phyloP scores from a whole-genome alignment of 2,797 vertebrate species.

The Poeciliopsis infans region DNA sequence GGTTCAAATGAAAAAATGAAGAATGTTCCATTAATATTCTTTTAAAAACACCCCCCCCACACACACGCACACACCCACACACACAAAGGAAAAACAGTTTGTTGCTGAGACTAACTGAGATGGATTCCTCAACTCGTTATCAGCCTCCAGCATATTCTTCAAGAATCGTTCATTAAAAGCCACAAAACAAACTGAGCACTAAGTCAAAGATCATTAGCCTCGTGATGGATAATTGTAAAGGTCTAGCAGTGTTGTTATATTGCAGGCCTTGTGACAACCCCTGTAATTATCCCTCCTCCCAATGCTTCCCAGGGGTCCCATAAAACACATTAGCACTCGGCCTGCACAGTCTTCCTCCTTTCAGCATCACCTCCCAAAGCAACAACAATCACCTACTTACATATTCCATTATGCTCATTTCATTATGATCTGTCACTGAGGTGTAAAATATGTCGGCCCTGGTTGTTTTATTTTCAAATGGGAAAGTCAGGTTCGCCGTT shows the following conservation, averaged over 20 bases:
- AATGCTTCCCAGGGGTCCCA: slow-evolving; percentile 63
- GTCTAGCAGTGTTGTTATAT: slow-evolving; percentile 61
- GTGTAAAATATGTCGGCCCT: slow-evolving; percentile 31
- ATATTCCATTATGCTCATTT: slow-evolving; percentile 61
- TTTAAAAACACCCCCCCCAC: background rate
- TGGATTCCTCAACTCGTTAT: background rate
- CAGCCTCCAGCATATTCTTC: no score
- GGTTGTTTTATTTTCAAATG: slow-evolving; percentile 34
- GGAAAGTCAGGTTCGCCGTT: slow-evolving; percentile 32
- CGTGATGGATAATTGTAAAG: slow-evolving; percentile 50
- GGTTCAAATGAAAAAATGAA: background rate
- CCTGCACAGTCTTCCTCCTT: slow-evolving; percentile 46
- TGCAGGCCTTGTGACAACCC: slow-evolving; percentile 58
- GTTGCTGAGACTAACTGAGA: background rate
- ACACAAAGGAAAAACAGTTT: background rate
- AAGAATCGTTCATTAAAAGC: background rate
- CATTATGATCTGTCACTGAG: slow-evolving; percentile 35
- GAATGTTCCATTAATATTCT: background rate
- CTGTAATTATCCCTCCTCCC: slow-evolving; percentile 56
- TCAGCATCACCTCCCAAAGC: slow-evolving; percentile 34
- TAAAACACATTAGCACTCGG: slow-evolving; percentile 74
- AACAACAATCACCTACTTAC: slow-evolving; percentile 43
- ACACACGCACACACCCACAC: no score
- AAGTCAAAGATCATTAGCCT: slow-evolving; percentile 54
- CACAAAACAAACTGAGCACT: slow-evolving; percentile 9